These are phyloP conservation scores for Drosophila baimaii DNA, from an alignment of 1,140 invertebrate species.

Conservation along the genomic window DNA sequence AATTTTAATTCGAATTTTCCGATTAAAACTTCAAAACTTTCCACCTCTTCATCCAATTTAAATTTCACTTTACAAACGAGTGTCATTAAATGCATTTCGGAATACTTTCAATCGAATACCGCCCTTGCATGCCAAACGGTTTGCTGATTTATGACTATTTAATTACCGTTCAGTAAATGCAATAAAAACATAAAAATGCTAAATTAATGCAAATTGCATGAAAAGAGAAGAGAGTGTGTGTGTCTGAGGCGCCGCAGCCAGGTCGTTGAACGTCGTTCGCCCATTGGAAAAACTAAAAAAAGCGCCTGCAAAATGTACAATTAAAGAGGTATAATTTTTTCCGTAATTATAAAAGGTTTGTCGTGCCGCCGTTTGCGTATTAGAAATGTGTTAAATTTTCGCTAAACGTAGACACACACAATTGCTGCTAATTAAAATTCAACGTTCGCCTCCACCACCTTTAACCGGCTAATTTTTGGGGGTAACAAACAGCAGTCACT, in stretches of 20 bases:
- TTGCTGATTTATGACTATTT: conserved; percentile 51
- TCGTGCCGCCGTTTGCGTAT: conserved; percentile 7
- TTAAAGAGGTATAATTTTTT: conserved; percentile 32
- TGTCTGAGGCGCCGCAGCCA: conserved; percentile 27
- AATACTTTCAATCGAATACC: conserved; percentile 38
- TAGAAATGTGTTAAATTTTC: conserved; percentile 71
- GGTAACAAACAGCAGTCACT: conserved; percentile 48
- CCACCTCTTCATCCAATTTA: conserved; percentile 8
- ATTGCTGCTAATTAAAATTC: conserved; percentile 75
- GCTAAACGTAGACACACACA: conserved; percentile 51
- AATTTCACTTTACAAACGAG: conserved; percentile 24
- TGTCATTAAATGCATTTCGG: conserved; percentile 42
- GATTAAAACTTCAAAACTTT: not conserved
- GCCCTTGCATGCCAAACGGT: conserved; percentile 44
- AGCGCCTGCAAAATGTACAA: conserved; percentile 5
- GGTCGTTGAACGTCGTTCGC: conserved; percentile 47
- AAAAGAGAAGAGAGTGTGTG: not conserved
- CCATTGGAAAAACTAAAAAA: conserved; percentile 9
- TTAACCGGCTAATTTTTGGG: conserved; percentile 64
- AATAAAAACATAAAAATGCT: conserved; percentile 32
- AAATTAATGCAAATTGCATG: conserved; percentile 70
- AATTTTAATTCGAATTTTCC: conserved; percentile 5
- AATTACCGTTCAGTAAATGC: conserved; percentile 27
- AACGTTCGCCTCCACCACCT: conserved; percentile 62
- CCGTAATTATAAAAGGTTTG: conserved; percentile 46